These are phyloP conservation scores for Lepisosteus oculatus DNA, from an alignment of 2,113 vertebrate genomes.

Conservation along the genomic window DNA sequence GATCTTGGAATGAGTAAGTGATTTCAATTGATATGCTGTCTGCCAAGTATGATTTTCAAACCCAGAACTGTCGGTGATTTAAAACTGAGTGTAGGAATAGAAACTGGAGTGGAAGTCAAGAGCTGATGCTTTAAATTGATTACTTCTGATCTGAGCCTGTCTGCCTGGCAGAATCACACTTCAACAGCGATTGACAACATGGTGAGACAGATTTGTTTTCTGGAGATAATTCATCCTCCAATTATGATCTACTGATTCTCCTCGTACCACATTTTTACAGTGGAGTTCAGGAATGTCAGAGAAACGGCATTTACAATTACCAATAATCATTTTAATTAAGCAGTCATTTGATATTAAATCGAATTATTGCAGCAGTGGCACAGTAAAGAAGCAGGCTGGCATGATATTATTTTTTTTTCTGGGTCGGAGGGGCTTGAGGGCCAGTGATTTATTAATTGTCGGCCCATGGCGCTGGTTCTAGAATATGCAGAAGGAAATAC, in stretches of 20 bases:
- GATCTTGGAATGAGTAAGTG: no score
- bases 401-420: slow-evolving; percentile 60
- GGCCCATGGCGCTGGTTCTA: slow-evolving; percentile 60
- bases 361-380: slow-evolving; percentile 60
- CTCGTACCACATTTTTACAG: slow-evolving; percentile 25
- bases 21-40: no score
- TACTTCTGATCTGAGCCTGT: no score
- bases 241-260: slow-evolving; percentile 29
- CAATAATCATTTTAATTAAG: slow-evolving; percentile 72
- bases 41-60: no score
- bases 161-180: no score
- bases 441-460: slow-evolving; percentile 71
- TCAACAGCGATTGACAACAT: no score
- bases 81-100: no score
- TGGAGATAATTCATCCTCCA: slow-evolving; percentile 1
- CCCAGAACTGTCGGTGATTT: no score
- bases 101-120: no score
- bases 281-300: slow-evolving; percentile 25
- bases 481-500: not conserved
- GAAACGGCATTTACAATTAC: slow-evolving; percentile 66
- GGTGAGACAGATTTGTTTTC: no score
- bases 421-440: slow-evolving; percentile 16
- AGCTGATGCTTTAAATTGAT: no score
- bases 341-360: slow-evolving; percentile 71
- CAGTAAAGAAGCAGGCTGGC: slow-evolving; percentile 45